phyloP scores from a whole-genome alignment of 2,888 invertebrate species.

The Netelia inedita region DNA sequence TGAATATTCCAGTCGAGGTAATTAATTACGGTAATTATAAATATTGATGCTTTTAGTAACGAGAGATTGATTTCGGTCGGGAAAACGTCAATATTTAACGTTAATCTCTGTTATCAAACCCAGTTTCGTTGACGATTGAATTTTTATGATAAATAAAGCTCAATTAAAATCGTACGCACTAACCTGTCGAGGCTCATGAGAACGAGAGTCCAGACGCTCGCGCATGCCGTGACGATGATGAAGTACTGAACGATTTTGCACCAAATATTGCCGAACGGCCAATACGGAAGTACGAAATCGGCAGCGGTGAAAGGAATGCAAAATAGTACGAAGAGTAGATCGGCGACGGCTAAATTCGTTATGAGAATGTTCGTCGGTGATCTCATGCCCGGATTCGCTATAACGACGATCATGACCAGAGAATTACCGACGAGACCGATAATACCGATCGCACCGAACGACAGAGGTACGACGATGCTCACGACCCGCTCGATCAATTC shows the following conservation, averaged over 20 bases:
- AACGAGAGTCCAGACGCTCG: conserved; percentile 96
- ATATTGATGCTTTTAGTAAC: no score
- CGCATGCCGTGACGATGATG: conserved; percentile 96
- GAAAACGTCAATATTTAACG: no score
- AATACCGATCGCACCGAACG: conserved; percentile 94
- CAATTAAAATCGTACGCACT: conserved; percentile 53
- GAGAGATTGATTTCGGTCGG: no score
- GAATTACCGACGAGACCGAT: conserved; percentile 96
- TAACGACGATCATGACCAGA: conserved; percentile 94
- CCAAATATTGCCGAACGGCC: conserved; percentile 96
- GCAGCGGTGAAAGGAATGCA: conserved; percentile 98
- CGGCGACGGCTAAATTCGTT: conserved; percentile 95
- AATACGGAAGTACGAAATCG: conserved; percentile 94
- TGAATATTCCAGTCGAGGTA: no score
- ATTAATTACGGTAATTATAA: no score
- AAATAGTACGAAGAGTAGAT: conserved; percentile 95
- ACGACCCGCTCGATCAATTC: conserved; percentile 87
- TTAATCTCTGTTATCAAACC: no score
- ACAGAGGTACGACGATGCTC: conserved; percentile 91
- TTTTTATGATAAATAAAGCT: no score
- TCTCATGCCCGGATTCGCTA: conserved; percentile 95
- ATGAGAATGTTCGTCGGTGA: conserved; percentile 97
- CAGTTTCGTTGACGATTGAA: no score
- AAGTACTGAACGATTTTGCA: conserved; percentile 96
- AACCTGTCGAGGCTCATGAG: conserved; percentile 95